Conservation (phyloP, 2,797 vertebrate genomes). For the Coranthus polyacanthus region DNA sequence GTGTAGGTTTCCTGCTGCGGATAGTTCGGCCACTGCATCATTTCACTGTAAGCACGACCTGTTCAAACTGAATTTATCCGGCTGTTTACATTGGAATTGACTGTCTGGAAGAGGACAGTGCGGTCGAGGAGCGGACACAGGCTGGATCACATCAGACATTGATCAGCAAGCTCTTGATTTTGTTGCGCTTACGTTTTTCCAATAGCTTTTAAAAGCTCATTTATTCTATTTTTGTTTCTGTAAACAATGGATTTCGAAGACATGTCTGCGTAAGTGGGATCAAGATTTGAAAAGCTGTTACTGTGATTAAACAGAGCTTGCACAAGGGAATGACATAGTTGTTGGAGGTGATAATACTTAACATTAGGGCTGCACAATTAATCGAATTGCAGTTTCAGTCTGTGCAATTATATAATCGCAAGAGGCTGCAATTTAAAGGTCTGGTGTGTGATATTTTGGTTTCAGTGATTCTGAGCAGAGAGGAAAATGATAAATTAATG, state of each 20-base stretch:
- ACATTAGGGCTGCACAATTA: too few relatives aligned
- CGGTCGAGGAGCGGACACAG: not conserved
- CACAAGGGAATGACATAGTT: conserved; percentile 6
- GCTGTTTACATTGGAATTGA: too few relatives aligned
- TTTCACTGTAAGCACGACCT: conserved; percentile 8
- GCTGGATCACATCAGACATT: too few relatives aligned
- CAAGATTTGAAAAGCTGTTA: too few relatives aligned
- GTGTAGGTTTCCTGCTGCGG: conserved; percentile 15
- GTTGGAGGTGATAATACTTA: not conserved
- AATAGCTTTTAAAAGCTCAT: not conserved
- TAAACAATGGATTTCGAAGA: not conserved
- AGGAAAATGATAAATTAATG: too few relatives aligned
- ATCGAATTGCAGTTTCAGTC: too few relatives aligned
- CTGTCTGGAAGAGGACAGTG: conserved; percentile 3
- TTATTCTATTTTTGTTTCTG: not conserved
- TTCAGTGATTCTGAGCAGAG: too few relatives aligned
- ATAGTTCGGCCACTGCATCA: conserved; percentile 9
- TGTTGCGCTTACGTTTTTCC: not conserved
- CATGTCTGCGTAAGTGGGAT: not conserved
- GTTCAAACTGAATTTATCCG: not conserved
- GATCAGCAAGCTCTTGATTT: not conserved
- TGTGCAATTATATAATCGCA: too few relatives aligned
- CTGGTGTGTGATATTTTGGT: too few relatives aligned
- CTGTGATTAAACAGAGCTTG: conserved; percentile 18
- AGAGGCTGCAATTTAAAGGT: too few relatives aligned